Conservation (phyloP, 2,113 vertebrate genomes). For the Amphiprion percula region DNA sequence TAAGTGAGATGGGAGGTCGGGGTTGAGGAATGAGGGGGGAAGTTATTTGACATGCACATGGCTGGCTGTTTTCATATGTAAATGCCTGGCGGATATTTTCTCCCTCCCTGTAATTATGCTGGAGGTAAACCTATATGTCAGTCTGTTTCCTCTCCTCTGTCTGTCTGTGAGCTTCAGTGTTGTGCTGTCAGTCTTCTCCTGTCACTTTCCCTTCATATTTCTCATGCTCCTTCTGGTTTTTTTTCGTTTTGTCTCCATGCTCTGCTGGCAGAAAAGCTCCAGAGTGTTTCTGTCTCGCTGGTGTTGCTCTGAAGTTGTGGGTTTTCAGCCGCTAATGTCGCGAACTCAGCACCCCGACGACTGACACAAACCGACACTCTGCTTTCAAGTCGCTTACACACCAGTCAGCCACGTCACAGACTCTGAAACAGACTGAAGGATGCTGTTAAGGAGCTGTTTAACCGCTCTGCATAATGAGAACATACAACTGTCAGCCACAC, state of each 20-base stretch:
- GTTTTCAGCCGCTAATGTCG: not conserved
- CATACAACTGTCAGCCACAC: not conserved
- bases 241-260: not conserved
- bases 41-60: slow-evolving; percentile 45
- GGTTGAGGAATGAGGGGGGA: slow-evolving; percentile 4
- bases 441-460: slow-evolving; percentile 13
- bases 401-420: slow-evolving; percentile 15
- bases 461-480: slow-evolving; percentile 2
- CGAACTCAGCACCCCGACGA: not conserved
- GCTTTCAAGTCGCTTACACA: not conserved
- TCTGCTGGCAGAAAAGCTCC: slow-evolving; percentile 20
- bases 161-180: not conserved
- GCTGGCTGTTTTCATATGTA: slow-evolving; percentile 66
- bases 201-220: not conserved
- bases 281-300: not conserved
- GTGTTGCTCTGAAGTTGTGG: not conserved
- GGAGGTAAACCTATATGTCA: slow-evolving; percentile 38
- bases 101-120: slow-evolving; percentile 14
- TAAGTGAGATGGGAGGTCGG: slow-evolving; percentile 28
- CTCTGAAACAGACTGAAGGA: slow-evolving; percentile 25
- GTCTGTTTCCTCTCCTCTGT: slow-evolving; percentile 11
- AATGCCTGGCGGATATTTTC: slow-evolving; percentile 46
- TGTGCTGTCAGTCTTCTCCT: slow-evolving; percentile 7
- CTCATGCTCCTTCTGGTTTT: not conserved
- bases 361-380: slow-evolving; percentile 19